Evolutionary conservation across 35 echinoderm and acorn worm genomes (phyloP), one percentile per base, ranked within the genome.

Genomic region (Apostichopus parvimensis): DNA sequence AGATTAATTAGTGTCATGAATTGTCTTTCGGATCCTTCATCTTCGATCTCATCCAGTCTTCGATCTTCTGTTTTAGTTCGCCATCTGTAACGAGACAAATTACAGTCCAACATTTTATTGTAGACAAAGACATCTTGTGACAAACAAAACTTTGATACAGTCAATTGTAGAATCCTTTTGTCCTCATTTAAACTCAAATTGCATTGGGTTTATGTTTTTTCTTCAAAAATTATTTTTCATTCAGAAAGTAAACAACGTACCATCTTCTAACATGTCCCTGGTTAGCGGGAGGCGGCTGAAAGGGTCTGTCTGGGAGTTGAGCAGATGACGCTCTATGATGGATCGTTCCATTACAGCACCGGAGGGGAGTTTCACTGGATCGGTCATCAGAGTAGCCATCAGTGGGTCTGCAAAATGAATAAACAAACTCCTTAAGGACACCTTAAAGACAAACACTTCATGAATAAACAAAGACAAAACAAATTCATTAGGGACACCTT

Each of bases 241-340:
- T 8, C 34, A 78, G 8, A 78, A 45, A 11, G 77, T 0, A 78
- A 17, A 45, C 8, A 0, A 79, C 89, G 57, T 79, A 95, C 96
- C 92, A 85, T 95, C 90, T 79, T 92, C 24, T 56, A 98, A 87
- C 94, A 94, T 94, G 17, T 98, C 94, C 73, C 91, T 87, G 7
- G 90, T 98, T 12, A 98, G 92, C 1, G 90, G 88, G 9, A 92
- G 93, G 9, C 97, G 62, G 77, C 94, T 99, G 80, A 99, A 98
- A 2, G 97, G 97, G 73, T 98, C 97, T 8, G 97, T 98, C 90
- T 95, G 93, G 14, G 97, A 98, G 92, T 98, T 98, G 8, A 98
- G 83, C 25, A 99, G 91, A 87, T 99, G 97, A 6, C 97, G 86
- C 26, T 99, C 97, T 76, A 99, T 99, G 79, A 99, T 96, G 28